Conservation (phyloP, 1,140 invertebrate genomes). For the Asbolus verrucosus region DNA sequence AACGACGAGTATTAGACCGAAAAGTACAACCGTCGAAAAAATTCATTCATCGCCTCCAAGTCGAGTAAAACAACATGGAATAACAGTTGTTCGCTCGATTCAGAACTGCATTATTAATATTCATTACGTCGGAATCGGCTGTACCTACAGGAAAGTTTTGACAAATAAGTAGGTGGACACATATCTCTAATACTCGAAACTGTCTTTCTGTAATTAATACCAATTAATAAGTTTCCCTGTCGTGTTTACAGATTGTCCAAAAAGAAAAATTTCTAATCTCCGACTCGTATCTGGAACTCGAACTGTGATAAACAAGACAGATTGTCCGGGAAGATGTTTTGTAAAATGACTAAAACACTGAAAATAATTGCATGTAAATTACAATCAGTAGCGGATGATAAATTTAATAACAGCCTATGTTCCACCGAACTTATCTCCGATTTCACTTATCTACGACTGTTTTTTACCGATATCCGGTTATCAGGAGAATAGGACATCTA, state of each 20-base stretch:
- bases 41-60: conserved; percentile 29
- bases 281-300: no score
- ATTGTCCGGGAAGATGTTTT: no score
- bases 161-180: conserved; percentile 19
- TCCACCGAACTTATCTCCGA: no score
- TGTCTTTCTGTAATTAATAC: conserved; percentile 22
- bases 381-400: no score
- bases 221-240: conserved; percentile 18
- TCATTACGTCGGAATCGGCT: not conserved
- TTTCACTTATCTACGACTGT: no score
- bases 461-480: no score
- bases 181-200: not conserved
- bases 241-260: conserved; percentile 6
- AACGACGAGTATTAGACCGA: conserved; percentile 39
- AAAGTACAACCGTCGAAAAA: conserved; percentile 32
- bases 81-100: conserved; percentile 26
- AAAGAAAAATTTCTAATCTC: conserved; percentile 3
- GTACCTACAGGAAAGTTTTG: conserved; percentile 5
- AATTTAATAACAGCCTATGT: no score
- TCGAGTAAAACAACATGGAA: conserved; percentile 31
- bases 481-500: no score
- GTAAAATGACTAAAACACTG: no score
- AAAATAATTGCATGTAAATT: no score
- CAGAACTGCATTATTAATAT: conserved; percentile 21
- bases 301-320: no score